Percentiles rank a stretch among this genome's conserved stretches.
Evolutionary conservation across 2,888 invertebrate genomes (phyloP).

Genomic region (Esperia sulphurella): DNA sequence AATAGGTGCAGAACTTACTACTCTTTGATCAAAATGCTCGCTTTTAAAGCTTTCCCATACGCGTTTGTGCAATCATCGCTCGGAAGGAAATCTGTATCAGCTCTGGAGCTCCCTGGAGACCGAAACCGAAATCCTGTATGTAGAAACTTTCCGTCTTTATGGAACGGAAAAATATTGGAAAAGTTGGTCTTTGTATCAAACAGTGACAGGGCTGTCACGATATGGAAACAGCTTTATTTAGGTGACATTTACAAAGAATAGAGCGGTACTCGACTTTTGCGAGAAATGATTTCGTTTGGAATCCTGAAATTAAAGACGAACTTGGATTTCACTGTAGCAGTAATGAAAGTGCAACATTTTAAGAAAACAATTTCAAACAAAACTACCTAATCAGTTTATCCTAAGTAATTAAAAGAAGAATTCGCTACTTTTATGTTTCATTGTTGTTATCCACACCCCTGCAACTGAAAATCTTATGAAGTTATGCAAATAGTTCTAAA

Average conservation of each 20-base stretch:
- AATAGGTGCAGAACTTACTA: not conserved
- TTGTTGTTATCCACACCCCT: no score
- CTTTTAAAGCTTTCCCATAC: slow-evolving; percentile 37
- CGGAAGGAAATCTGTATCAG: slow-evolving; percentile 37
- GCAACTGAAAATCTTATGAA: no score
- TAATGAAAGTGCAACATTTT: no score
- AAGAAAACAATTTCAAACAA: no score
- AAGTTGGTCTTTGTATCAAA: slow-evolving; percentile 9
- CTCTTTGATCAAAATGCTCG: slow-evolving; percentile 41
- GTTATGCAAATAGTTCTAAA: no score
- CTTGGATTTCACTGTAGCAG: no score
- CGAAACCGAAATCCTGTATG: not conserved
- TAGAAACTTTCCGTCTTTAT: slow-evolving; percentile 5
- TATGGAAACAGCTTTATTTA: not conserved
- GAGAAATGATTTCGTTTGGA: not conserved
- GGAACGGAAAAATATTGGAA: slow-evolving; percentile 37
- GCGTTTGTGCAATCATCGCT: slow-evolving; percentile 51
- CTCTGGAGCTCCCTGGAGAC: not conserved
- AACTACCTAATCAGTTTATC: no score
- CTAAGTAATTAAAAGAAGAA: no score
- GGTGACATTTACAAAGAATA: not conserved
- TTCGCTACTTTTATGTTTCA: no score
- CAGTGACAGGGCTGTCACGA: not conserved
- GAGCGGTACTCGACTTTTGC: not conserved
- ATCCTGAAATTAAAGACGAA: not conserved